Conservation (phyloP, 1,140 invertebrate genomes). For the Hycleus phaleratus region DNA sequence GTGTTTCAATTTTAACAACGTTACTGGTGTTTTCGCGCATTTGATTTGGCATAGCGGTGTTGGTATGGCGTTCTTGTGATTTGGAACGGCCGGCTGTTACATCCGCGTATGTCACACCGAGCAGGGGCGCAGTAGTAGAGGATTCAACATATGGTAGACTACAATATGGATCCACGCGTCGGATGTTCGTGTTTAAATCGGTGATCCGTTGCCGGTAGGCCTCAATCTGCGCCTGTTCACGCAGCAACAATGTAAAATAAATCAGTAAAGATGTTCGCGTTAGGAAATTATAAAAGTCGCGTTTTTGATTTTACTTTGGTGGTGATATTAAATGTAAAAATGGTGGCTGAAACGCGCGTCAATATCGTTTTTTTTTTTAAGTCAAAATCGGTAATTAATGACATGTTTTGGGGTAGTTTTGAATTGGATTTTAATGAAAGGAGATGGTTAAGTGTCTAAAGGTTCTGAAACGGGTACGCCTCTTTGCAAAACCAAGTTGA, state of each 20-base stretch:
- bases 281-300: not conserved
- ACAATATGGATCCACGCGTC: constrained; percentile 66
- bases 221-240: constrained; percentile 64
- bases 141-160: constrained; percentile 36
- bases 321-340: constrained; percentile 18
- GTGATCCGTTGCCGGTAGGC: constrained; percentile 57
- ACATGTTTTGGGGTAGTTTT: constrained; percentile 15
- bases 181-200: constrained; percentile 59
- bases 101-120: constrained; percentile 46
- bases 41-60: constrained; percentile 3
- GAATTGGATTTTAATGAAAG: not conserved
- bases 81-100: constrained; percentile 31
- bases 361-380: constrained; percentile 7
- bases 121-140: constrained; percentile 30
- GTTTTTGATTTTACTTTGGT: not conserved
- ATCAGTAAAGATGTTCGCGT: constrained; percentile 32
- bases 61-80: constrained; percentile 26
- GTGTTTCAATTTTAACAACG: not conserved
- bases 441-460: constrained; percentile 48
- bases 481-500: constrained; percentile 76
- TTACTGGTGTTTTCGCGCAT: not conserved
- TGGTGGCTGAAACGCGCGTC: constrained; percentile 36
- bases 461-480: constrained; percentile 72
- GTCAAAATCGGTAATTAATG: constrained; percentile 21
- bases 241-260: constrained; percentile 42